Percentiles rank a stretch among this genome's conserved stretches.
phyloP scores from a whole-genome alignment of 2,797 vertebrate species.

The Xyrichtys novacula region DNA sequence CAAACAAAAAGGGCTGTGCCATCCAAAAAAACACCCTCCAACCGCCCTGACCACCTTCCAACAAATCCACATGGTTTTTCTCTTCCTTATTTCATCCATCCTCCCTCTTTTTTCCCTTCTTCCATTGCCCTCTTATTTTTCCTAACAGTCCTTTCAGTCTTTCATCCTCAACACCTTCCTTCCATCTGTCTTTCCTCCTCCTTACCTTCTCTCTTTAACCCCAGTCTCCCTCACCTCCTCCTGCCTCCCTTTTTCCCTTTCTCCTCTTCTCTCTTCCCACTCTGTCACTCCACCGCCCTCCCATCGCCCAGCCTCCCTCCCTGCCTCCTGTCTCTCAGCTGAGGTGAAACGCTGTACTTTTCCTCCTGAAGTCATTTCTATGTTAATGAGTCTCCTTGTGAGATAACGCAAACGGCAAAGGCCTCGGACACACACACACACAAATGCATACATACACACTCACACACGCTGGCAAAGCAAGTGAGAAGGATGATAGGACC shows the following conservation, averaged over 20 bases:
- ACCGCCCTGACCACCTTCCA: too few species aligned
- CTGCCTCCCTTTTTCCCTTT: slow-evolving; percentile 24
- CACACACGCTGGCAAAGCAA: slow-evolving; percentile 38
- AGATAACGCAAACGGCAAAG: slow-evolving; percentile 79
- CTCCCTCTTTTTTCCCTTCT: background rate
- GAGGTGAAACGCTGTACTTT: slow-evolving; percentile 77
- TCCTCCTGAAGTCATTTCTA: slow-evolving; percentile 85
- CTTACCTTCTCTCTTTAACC: slow-evolving; percentile 8
- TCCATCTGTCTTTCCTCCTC: background rate
- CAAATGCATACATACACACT: slow-evolving; percentile 41
- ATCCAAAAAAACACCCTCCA: too few species aligned
- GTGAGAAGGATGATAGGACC: slow-evolving; percentile 79
- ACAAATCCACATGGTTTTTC: too few species aligned
- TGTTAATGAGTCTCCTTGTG: slow-evolving; percentile 84
- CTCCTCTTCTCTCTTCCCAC: slow-evolving; percentile 14
- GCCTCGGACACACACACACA: slow-evolving; percentile 68
- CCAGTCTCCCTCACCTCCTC: slow-evolving; percentile 19
- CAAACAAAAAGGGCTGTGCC: too few species aligned
- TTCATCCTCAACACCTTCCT: slow-evolving; percentile 6
- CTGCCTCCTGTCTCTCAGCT: slow-evolving; percentile 58
- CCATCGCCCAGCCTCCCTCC: slow-evolving; percentile 11
- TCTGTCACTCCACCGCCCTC: slow-evolving; percentile 29
- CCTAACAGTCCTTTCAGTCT: background rate
- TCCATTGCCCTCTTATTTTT: slow-evolving; percentile 1
- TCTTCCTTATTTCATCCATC: background rate